Base-by-base conservation (phyloP, 1,140 invertebrate genomes). In the Neodiprion fabricii region DNA sequence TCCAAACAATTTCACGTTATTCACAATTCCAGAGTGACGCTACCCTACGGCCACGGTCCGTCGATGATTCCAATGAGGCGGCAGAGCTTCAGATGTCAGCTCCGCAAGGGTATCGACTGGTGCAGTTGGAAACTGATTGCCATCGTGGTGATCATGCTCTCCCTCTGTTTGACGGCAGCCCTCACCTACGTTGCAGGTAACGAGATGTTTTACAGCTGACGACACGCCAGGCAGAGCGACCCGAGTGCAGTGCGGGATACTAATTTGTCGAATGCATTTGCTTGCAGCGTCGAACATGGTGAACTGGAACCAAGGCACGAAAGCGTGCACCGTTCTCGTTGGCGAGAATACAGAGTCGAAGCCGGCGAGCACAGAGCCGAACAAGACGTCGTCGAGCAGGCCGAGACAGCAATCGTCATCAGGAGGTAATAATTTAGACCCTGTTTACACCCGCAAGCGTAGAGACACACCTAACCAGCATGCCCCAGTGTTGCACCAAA, bases 81-180 rank as follows among this genome's bases (percentile, higher is more conserved):
- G 79, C 86, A 85, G 77, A 88, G 85, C 79, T 85, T 88, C 70
- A 89, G 94, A 50, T 95, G 96, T 86, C 96, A 97, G 85, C 96
- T 97, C 83, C 93, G 95, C 82, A 97, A 97, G 90, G 95, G 94
- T 77, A 91, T 95, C 78, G 92, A 95, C 40, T 95, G 94, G 85
- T 98, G 96, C 87, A 95, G 94, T 71, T 97, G 96, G 95, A 95
- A 95, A 87, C 95, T 96, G 85, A 93, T 96, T 70, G 95, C 96
- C 28, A 94, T 98, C 81, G 91, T 94, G 71, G 94, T 96, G 81
- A 94, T 97, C 81, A 92, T 95, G 83, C 90, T 96, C 75, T 93
- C 94, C 76, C 91, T 96, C 76, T 91, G 96, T 77, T 89, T 97
- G 77, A 91, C 93, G 76, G 93, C 96, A 72, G 93, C 95, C 72